Conservation (phyloP, 1,140 invertebrate genomes). For the Diorhabda sublineata region DNA sequence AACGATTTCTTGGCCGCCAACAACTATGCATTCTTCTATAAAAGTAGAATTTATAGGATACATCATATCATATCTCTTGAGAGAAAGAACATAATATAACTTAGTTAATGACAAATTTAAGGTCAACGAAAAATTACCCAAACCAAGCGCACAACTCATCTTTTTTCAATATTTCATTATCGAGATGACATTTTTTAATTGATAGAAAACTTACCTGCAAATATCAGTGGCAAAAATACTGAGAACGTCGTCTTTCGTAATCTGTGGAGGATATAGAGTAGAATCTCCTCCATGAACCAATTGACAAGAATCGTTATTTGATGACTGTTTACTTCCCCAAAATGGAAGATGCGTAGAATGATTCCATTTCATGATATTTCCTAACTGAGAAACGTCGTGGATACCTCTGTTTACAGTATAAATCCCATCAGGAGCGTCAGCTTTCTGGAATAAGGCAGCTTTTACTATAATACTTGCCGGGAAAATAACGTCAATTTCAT, state of each 20-base stretch:
- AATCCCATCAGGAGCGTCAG: constrained; percentile 51
- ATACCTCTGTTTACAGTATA: constrained; percentile 54
- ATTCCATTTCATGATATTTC: constrained; percentile 54
- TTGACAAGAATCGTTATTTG: constrained; percentile 48
- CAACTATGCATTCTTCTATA: no score
- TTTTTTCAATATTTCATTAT: no score
- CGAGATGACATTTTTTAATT: no score
- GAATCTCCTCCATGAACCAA: constrained; percentile 56
- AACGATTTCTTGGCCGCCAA: no score
- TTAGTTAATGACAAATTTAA: no score
- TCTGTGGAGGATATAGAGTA: constrained; percentile 56
- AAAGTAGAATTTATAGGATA: no score
- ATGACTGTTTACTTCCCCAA: constrained; percentile 42
- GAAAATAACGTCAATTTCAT: no score
- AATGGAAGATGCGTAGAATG: constrained; percentile 40
- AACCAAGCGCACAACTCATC: no score
- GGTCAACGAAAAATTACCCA: no score
- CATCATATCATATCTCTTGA: no score
- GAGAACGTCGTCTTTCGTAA: constrained; percentile 47
- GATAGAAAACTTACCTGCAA: constrained; percentile 50
- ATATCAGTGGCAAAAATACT: constrained; percentile 57
- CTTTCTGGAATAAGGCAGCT: constrained; percentile 48
- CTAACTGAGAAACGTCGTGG: constrained; percentile 48
- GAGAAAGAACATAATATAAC: no score
- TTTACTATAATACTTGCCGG: no score